These are phyloP conservation scores for Oncorhynchus gorbuscha DNA, from an alignment of 2,113 vertebrate species.

Conservation along the genomic window DNA sequence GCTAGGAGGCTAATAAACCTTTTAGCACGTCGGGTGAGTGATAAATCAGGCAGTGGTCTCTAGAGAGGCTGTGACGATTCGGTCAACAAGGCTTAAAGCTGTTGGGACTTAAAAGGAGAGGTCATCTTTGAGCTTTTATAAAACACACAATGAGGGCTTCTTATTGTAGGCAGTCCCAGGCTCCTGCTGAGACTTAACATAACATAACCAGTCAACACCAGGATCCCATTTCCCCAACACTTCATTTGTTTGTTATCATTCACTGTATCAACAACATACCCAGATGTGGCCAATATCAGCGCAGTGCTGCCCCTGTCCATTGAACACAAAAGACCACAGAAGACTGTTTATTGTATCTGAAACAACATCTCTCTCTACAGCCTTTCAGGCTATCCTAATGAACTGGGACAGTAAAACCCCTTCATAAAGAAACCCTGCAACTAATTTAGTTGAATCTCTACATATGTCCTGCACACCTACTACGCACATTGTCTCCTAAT, in stretches of 20 bases:
- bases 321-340: neutral
- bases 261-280: neutral
- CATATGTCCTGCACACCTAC: neutral
- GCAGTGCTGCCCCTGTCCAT: neutral
- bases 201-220: neutral
- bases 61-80: slow-evolving; percentile 22
- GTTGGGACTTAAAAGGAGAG: slow-evolving; percentile 24
- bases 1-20: slow-evolving; percentile 48
- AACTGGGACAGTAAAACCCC: too few relatives aligned
- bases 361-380: neutral
- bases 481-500: neutral
- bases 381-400: slow-evolving; percentile 2
- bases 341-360: neutral
- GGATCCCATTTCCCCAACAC: neutral
- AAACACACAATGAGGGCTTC: neutral
- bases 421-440: neutral
- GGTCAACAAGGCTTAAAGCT: slow-evolving; percentile 26
- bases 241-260: neutral
- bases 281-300: too few relatives aligned
- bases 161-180: neutral
- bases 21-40: slow-evolving; percentile 33
- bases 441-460: neutral
- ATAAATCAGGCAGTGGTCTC: slow-evolving; percentile 36
- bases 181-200: neutral
- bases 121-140: neutral